These are phyloP conservation scores for Marmota flaviventris DNA, from an alignment of 2,113 vertebrate species.

Conservation along the genomic window DNA sequence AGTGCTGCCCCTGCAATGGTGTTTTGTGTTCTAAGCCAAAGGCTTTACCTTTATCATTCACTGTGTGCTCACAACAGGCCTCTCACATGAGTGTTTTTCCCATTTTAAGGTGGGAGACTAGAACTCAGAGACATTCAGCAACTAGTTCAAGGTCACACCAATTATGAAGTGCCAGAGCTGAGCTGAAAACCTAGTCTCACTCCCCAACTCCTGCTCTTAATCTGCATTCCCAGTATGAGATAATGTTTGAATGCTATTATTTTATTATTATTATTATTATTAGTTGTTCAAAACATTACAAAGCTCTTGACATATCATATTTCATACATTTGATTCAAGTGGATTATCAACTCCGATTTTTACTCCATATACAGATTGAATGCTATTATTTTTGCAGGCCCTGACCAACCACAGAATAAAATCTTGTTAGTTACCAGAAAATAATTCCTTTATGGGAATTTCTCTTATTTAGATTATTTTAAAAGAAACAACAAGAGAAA, in stretches of 20 bases:
- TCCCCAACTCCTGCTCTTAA: not conserved
- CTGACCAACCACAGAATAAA: conserved; percentile 32
- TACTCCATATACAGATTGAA: too few relatives aligned
- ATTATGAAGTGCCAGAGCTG: not conserved
- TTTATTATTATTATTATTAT: not conserved
- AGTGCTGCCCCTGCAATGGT: too few relatives aligned
- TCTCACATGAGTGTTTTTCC: not conserved
- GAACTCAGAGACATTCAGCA: not conserved
- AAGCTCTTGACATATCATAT: too few relatives aligned
- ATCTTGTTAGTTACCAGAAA: conserved; percentile 2
- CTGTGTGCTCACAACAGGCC: not conserved
- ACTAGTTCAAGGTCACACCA: not conserved
- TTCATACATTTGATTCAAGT: too few relatives aligned
- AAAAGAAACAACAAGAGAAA: conserved; percentile 46
- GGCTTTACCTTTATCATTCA: not conserved
- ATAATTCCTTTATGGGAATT: not conserved
- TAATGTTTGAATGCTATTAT: not conserved
- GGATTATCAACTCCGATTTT: too few relatives aligned
- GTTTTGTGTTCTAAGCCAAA: not conserved
- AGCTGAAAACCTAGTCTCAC: not conserved
- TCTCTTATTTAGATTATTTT: conserved; percentile 38
- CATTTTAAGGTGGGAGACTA: not conserved
- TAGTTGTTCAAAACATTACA: too few relatives aligned
- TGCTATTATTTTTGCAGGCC: not conserved
- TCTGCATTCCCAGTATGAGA: not conserved